Evolutionary conservation across 2,113 vertebrate genomes (phyloP).

Genomic region (Leucopternis melanops): DNA sequence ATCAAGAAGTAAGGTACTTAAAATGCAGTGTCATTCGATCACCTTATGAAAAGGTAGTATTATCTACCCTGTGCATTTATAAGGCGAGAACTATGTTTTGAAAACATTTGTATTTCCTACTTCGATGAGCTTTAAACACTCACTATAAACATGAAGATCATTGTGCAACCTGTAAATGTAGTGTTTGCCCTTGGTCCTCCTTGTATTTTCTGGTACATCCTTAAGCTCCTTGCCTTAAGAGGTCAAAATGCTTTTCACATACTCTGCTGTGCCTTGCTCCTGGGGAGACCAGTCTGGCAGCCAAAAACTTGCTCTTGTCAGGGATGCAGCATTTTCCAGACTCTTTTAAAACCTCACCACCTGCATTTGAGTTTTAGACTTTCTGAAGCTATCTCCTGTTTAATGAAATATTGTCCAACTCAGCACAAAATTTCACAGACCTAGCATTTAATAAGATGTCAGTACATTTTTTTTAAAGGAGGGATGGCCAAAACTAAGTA

Average conservation of each 20-base stretch:
- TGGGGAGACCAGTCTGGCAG: not conserved
- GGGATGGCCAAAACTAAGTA: not conserved
- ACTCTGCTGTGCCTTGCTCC: not conserved
- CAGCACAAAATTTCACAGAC: not conserved
- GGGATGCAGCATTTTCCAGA: not conserved
- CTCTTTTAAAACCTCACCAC: not conserved
- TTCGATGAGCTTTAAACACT: not conserved
- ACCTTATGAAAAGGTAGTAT: not conserved
- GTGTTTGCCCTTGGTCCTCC: not conserved
- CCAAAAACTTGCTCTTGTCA: not conserved
- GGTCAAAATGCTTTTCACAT: not conserved
- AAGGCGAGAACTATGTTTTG: not conserved
- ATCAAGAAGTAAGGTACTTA: not conserved
- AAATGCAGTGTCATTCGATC: not conserved
- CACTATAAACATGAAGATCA: not conserved
- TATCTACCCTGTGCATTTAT: not conserved
- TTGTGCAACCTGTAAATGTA: not conserved
- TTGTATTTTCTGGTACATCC: not conserved
- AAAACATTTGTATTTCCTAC: not conserved
- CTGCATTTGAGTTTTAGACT: not conserved
- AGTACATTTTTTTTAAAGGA: not conserved
- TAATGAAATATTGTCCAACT: not conserved
- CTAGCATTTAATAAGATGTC: not conserved
- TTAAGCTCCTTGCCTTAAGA: not conserved
- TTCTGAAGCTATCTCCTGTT: not conserved